Conservation (phyloP, 2,113 vertebrate species). For the Scomber japonicus region DNA sequence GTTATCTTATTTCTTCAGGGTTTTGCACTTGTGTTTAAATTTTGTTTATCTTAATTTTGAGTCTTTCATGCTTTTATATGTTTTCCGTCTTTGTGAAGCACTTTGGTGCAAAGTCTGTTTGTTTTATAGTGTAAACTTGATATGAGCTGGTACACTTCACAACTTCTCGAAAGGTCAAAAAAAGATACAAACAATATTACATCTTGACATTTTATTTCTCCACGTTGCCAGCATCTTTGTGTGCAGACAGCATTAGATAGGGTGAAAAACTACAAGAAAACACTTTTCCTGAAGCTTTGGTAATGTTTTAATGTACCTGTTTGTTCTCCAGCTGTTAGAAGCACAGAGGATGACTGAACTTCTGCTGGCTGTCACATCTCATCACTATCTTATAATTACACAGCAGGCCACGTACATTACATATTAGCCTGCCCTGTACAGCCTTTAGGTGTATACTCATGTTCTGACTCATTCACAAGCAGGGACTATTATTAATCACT, state of each 20-base stretch:
- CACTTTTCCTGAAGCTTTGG: not conserved
- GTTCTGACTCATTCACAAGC: not conserved
- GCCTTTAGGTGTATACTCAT: not conserved
- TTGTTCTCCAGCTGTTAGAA: slow-evolving; percentile 17
- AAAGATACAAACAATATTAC: not conserved
- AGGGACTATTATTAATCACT: not conserved
- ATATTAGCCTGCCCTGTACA: not conserved
- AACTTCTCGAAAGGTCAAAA: slow-evolving; percentile 51
- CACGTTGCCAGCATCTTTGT: not conserved
- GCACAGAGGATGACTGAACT: not conserved
- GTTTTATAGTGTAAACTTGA: too few species aligned
- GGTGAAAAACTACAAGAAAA: not conserved
- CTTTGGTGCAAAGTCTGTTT: too few species aligned
- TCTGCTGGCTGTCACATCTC: slow-evolving; percentile 17
- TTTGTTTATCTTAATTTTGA: too few species aligned
- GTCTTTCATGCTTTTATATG: too few species aligned
- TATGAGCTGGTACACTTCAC: slow-evolving; percentile 7
- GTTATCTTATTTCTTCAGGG: too few species aligned
- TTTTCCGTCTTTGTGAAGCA: too few species aligned
- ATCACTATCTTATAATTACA: slow-evolving; percentile 13
- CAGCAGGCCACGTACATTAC: not conserved
- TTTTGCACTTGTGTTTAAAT: too few species aligned
- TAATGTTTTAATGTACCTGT: not conserved
- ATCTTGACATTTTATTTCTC: slow-evolving; percentile 42
- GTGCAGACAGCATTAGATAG: not conserved